A percentile compares a stretch with the other conserved stretches of the same genome.
phyloP scores from a whole-genome alignment of 2,888 invertebrate species.

The Cheilosia scutellata region DNA sequence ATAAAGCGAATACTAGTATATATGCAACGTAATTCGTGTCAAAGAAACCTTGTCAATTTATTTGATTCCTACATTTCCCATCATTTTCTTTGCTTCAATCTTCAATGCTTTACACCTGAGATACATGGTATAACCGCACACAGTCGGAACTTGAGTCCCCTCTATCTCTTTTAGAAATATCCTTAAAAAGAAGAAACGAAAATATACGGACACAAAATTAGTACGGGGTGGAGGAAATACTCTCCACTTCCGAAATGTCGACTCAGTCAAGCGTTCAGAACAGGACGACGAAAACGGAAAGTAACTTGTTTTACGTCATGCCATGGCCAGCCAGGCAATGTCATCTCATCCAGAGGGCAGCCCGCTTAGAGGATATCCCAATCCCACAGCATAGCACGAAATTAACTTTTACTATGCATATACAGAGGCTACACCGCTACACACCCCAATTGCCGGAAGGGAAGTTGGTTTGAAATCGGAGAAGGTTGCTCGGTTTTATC shows the following conservation, averaged over 20 bases:
- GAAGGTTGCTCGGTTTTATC: constrained; percentile 72
- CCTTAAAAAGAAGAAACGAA: constrained; percentile 19
- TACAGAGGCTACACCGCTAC: background rate
- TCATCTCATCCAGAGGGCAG: constrained; percentile 62
- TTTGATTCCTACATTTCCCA: background rate
- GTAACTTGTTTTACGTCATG: constrained; percentile 65
- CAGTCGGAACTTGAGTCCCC: constrained; percentile 42
- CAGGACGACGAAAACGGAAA: constrained; percentile 50
- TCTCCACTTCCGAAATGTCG: constrained; percentile 73
- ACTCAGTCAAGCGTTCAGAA: constrained; percentile 68
- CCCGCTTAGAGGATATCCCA: constrained; percentile 64
- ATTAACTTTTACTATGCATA: constrained; percentile 24
- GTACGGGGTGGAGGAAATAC: constrained; percentile 40
- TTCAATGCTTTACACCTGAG: constrained; percentile 46
- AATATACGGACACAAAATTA: constrained; percentile 29
- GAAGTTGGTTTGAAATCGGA: constrained; percentile 75
- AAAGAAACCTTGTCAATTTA: too few species aligned
- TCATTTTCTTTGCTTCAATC: constrained; percentile 30
- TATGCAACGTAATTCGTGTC: background rate
- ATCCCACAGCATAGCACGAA: constrained; percentile 50
- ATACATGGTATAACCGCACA: background rate
- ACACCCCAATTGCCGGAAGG: constrained; percentile 75
- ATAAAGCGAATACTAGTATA: background rate
- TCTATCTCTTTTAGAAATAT: constrained; percentile 2
- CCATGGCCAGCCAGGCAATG: constrained; percentile 14